These are phyloP conservation scores for human DNA, from an alignment of 2,113 vertebrate genomes.

Conservation along the genomic window GRCh38 chr1:113597001-113597500, in stretches of 20 bases:
- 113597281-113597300: background rate
- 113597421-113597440: background rate
- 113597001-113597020: background rate
- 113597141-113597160: background rate
- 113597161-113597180: background rate
- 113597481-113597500: background rate
- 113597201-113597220: background rate
- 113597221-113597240: background rate
- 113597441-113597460: background rate
- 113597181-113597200: background rate
- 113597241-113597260: background rate
- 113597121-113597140: background rate
- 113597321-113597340: background rate
- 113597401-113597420: slow-evolving; percentile 1
- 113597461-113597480: background rate
- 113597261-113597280: background rate
- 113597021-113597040: background rate
- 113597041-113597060: background rate
- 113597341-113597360: background rate
- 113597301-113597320: background rate
- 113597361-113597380: background rate
- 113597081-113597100: background rate
- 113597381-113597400: background rate
- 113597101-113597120: background rate
- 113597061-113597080: background rate